These are phyloP conservation scores for Boleophthalmus pectinirostris DNA, from an alignment of 2,113 vertebrate genomes.

Conservation along the genomic window DNA sequence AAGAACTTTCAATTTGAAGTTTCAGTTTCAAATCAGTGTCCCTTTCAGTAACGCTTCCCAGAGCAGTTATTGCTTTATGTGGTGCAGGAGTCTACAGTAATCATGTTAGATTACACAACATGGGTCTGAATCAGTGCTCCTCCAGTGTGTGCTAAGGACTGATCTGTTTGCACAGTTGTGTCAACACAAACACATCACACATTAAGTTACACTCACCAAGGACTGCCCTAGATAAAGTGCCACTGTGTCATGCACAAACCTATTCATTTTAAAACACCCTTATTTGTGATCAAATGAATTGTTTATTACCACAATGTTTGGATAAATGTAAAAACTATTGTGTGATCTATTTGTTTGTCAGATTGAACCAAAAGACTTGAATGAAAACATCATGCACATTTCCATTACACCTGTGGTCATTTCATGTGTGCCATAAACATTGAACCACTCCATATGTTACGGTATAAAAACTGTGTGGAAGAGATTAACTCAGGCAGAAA, in stretches of 20 bases:
- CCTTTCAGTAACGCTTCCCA: not conserved
- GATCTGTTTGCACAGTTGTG: slow-evolving; percentile 40
- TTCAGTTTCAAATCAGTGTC: slow-evolving; percentile 5
- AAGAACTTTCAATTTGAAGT: not conserved
- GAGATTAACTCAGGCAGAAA: slow-evolving; percentile 55
- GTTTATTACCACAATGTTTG: not conserved
- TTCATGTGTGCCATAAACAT: slow-evolving; percentile 65
- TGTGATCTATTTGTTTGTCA: not conserved
- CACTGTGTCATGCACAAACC: slow-evolving; percentile 11
- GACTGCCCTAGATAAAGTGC: slow-evolving; percentile 14
- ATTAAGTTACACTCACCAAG: not conserved
- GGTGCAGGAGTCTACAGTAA: slow-evolving; percentile 1
- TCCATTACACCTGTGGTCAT: slow-evolving; percentile 18
- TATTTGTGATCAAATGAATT: not conserved
- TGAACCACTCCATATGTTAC: slow-evolving; percentile 67
- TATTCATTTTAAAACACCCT: not conserved
- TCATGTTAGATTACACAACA: not conserved
- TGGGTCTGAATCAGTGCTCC: slow-evolving; percentile 12
- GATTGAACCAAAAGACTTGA: not conserved
- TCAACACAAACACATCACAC: slow-evolving; percentile 28
- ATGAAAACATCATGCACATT: not conserved
- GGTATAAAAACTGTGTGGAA: slow-evolving; percentile 50
- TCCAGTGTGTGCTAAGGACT: slow-evolving; percentile 18
- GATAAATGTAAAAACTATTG: not conserved
- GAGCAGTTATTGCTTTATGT: not conserved